Conservation (phyloP, 2,888 invertebrate genomes). For the Carabus problematicus region DNA sequence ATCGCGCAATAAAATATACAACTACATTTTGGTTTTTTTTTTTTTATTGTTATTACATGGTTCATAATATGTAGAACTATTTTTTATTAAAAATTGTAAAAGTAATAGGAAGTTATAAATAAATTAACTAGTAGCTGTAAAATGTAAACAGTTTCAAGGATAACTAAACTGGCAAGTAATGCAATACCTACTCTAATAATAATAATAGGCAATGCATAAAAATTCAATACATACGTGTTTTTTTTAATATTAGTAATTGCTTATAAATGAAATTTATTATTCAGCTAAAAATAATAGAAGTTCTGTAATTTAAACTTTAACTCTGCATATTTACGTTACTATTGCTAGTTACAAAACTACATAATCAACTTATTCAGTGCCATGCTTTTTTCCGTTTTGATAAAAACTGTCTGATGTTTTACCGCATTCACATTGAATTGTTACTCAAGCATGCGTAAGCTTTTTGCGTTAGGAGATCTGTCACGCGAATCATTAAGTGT, state of each 20-base stretch:
- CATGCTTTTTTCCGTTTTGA: too few species aligned
- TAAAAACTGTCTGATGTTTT: too few species aligned
- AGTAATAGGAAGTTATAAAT: not conserved
- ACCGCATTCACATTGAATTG: too few species aligned
- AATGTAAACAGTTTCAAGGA: not conserved
- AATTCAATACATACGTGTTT: not conserved
- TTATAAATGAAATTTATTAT: constrained; percentile 1
- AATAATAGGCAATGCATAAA: not conserved
- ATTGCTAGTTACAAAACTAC: too few species aligned
- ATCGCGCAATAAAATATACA: constrained; percentile 19
- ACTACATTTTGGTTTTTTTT: constrained; percentile 16
- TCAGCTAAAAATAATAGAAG: not conserved
- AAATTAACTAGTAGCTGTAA: too few species aligned
- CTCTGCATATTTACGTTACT: too few species aligned
- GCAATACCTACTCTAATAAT: not conserved
- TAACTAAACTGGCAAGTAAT: not conserved
- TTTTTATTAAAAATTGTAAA: constrained; percentile 14
- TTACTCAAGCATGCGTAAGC: too few species aligned
- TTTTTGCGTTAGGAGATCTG: too few species aligned
- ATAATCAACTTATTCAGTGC: too few species aligned
- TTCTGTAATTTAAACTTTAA: too few species aligned
- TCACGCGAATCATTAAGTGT: too few species aligned
- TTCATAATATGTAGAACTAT: not conserved
- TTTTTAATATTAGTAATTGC: not conserved
- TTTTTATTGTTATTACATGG: constrained; percentile 2